These are phyloP conservation scores for Anoncus sp. DNA, from an alignment of 2,888 invertebrate species.

Conservation along the genomic window DNA sequence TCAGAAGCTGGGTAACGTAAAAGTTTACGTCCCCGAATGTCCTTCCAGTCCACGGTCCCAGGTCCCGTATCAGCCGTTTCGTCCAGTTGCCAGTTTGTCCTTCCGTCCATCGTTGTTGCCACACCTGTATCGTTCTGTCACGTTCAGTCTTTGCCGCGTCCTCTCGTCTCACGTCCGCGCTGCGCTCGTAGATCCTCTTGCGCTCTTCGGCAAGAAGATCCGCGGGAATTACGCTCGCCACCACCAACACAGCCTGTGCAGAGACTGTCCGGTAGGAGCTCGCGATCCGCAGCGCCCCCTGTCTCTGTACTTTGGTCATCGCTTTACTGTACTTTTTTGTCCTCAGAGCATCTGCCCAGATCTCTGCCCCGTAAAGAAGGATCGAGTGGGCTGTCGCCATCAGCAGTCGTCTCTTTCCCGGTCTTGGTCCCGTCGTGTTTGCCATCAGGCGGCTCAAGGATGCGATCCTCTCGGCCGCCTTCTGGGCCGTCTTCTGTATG, in stretches of 20 bases:
- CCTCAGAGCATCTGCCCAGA: neutral
- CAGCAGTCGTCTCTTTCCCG: too few relatives aligned
- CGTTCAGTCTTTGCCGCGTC: constrained; percentile 2
- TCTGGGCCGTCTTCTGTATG: too few relatives aligned
- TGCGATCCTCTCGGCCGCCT: too few relatives aligned
- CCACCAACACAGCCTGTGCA: neutral
- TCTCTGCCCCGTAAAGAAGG: neutral
- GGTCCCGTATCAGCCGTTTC: constrained; percentile 3
- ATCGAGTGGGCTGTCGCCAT: constrained; percentile 18
- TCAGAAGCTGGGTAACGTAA: constrained; percentile 8
- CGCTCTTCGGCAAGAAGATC: neutral
- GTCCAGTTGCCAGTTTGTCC: neutral
- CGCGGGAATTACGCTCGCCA: neutral
- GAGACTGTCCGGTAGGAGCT: constrained; percentile 4
- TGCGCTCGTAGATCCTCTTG: constrained; percentile 2
- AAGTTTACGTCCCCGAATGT: constrained; percentile 3
- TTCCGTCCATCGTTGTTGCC: too few relatives aligned
- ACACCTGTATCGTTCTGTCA: too few relatives aligned
- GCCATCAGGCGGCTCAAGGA: too few relatives aligned
- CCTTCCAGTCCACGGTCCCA: constrained; percentile 1
- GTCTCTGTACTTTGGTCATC: neutral
- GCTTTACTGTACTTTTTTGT: too few relatives aligned
- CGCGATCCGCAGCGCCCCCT: constrained; percentile 4
- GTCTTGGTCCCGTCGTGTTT: too few relatives aligned
- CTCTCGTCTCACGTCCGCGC: neutral